phyloP scores from a whole-genome alignment of 2,113 vertebrate genomes.

The Gnathonemus longibarbis region DNA sequence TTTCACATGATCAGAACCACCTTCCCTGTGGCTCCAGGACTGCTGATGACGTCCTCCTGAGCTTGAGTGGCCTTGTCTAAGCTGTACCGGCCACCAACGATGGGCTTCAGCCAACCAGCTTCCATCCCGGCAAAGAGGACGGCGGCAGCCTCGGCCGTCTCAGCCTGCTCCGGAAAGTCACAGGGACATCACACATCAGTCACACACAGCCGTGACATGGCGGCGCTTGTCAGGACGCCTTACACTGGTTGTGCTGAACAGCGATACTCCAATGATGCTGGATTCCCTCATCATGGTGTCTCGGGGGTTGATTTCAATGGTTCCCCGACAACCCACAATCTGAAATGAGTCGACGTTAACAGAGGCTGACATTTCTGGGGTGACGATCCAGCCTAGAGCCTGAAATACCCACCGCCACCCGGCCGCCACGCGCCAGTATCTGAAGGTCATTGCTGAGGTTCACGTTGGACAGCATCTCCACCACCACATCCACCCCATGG shows the following conservation, averaged over 20 bases:
- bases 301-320: slow-evolving; percentile 78
- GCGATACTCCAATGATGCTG: slow-evolving; percentile 69
- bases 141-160: slow-evolving; percentile 49
- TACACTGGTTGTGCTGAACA: slow-evolving; percentile 69
- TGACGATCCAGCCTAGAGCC: not conserved
- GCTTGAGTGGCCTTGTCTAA: slow-evolving; percentile 60
- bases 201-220: not conserved
- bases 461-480: slow-evolving; percentile 88
- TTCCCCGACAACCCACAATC: slow-evolving; percentile 78
- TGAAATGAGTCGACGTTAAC: slow-evolving; percentile 30
- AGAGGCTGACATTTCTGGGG: not conserved
- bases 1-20: slow-evolving; percentile 63
- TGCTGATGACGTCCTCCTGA: slow-evolving; percentile 65
- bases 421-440: slow-evolving; percentile 64
- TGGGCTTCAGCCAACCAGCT: slow-evolving; percentile 68
- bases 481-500: slow-evolving; percentile 71
- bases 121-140: slow-evolving; percentile 63
- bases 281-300: slow-evolving; percentile 79
- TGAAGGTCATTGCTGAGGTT: slow-evolving; percentile 81
- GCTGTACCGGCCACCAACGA: slow-evolving; percentile 56
- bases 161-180: slow-evolving; percentile 52
- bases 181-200: not conserved
- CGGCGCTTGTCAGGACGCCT: not conserved
- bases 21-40: slow-evolving; percentile 65
- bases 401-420: slow-evolving; percentile 67